phyloP scores from a whole-genome alignment of 1,140 invertebrate species.

The Microplitis demolitor region DNA sequence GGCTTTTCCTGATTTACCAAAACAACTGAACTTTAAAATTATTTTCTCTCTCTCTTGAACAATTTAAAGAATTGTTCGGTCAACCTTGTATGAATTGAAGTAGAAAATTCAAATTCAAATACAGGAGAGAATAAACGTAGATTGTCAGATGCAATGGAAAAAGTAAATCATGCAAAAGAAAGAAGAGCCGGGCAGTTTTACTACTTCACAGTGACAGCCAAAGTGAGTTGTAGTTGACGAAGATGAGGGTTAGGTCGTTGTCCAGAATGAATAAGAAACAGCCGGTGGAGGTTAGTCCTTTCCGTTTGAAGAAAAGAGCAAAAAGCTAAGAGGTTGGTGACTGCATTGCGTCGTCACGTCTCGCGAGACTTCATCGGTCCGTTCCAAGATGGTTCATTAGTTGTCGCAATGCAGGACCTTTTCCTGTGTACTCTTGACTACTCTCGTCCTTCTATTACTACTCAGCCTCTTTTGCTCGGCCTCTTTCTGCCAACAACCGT shows the following conservation, averaged over 20 bases:
- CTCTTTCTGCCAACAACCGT: neutral
- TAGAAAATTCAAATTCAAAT: conserved; percentile 43
- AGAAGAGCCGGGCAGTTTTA: too few relatives aligned
- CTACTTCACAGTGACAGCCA: too few relatives aligned
- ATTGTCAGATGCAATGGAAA: conserved; percentile 19
- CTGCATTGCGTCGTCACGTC: conserved; percentile 63
- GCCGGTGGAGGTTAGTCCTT: neutral
- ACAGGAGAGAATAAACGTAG: conserved; percentile 20
- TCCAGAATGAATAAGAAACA: neutral
- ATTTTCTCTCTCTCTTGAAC: too few relatives aligned
- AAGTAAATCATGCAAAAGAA: conserved; percentile 24
- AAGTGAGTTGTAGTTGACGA: neutral
- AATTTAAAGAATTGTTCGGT: conserved; percentile 18
- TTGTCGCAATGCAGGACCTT: conserved; percentile 61
- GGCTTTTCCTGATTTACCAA: neutral
- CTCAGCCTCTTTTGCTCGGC: conserved; percentile 5
- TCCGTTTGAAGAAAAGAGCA: conserved; percentile 1
- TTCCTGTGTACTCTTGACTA: conserved; percentile 25
- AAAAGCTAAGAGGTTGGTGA: conserved; percentile 32
- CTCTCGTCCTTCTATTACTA: neutral
- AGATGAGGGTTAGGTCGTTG: neutral
- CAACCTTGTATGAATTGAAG: conserved; percentile 27
- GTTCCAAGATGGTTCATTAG: conserved; percentile 62
- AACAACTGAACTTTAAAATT: neutral
- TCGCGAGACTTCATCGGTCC: conserved; percentile 51